Base-by-base conservation (phyloP, 2,113 vertebrate species). In the Channa maculata region DNA sequence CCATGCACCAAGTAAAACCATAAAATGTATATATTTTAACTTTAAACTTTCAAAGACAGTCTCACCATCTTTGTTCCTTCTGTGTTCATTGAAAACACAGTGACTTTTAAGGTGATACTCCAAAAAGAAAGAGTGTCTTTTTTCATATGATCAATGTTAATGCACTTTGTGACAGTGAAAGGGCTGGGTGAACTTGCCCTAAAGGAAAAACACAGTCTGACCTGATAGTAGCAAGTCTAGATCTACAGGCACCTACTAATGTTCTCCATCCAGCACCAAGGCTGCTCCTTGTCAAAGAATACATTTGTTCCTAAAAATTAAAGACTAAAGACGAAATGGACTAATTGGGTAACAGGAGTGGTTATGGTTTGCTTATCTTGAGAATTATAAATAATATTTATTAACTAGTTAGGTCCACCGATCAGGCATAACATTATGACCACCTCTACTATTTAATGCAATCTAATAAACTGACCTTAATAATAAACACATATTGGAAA, bases 141-240 rank as follows among this genome's bases (percentile, higher is more conserved):
- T 86, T 77, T 83, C 37, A 51, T 65, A 41, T 77, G 60, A 80
- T 84, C 82, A 75, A 85, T 84, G 61, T 52, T 83, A 78, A 89
- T 83, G 79, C 54, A 77, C 33, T 87, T 84, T 70, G 48, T 82
- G 72, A 65, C 65, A 64, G 68, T 52, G 38, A 70, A 53, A 64
- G 65, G 48, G 70, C 41, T 61, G 9, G 51, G 49, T 61, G 65
- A 34, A 58, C 34, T 41, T 11, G 34, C 75, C 78, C 50, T 6
- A 4, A 24, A 52, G 50, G 57, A 54, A 70, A 44, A 54, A 72
- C 44, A 51, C 41, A 37, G 48, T 77, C 45, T 71, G 60, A 78
- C 58, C 69, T 64, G 41, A 70, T 12, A 75, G 65, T 10, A 64
- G 52, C 48, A 55, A 37, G 43, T 39, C 65, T 71, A 60, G 11